A percentile compares a stretch with the other conserved stretches of the same genome.
phyloP scores from a whole-genome alignment of 1,140 invertebrate species.

The Leptinotarsa texana region DNA sequence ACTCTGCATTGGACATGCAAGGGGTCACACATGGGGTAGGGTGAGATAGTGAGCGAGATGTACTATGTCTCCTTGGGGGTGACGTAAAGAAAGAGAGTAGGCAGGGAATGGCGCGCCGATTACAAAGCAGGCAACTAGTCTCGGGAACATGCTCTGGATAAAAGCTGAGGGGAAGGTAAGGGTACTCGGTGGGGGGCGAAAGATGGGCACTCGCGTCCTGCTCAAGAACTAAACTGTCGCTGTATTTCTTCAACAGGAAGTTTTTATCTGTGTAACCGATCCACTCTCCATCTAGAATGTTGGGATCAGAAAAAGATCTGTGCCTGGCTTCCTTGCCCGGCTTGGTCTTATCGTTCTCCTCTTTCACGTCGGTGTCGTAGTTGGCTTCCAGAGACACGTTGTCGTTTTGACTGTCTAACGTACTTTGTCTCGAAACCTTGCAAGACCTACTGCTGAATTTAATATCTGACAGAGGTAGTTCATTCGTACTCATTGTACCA shows the following conservation, averaged over 20 bases:
- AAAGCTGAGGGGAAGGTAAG: conserved; percentile 43
- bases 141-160: conserved; percentile 52
- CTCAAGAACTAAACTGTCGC: conserved; percentile 32
- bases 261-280: conserved; percentile 38
- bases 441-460: conserved; percentile 47
- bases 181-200: conserved; percentile 23
- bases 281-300: conserved; percentile 49
- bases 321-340: conserved; percentile 33
- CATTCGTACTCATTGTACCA: conserved; percentile 60
- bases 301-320: conserved; percentile 53
- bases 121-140: conserved; percentile 56
- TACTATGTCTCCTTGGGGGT: conserved; percentile 43
- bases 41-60: conserved; percentile 51
- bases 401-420: conserved; percentile 43
- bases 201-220: conserved; percentile 21
- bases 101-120: conserved; percentile 56
- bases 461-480: conserved; percentile 64
- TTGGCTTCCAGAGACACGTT: conserved; percentile 47
- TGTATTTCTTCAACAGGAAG: conserved; percentile 44
- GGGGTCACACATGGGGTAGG: conserved; percentile 48
- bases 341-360: conserved; percentile 24
- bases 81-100: conserved; percentile 53
- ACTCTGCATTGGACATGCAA: conserved; percentile 53
- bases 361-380: conserved; percentile 43
- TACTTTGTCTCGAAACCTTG: conserved; percentile 40